phyloP scores from a whole-genome alignment of 2,888 invertebrate species.

The Allolobophora icterica region DNA sequence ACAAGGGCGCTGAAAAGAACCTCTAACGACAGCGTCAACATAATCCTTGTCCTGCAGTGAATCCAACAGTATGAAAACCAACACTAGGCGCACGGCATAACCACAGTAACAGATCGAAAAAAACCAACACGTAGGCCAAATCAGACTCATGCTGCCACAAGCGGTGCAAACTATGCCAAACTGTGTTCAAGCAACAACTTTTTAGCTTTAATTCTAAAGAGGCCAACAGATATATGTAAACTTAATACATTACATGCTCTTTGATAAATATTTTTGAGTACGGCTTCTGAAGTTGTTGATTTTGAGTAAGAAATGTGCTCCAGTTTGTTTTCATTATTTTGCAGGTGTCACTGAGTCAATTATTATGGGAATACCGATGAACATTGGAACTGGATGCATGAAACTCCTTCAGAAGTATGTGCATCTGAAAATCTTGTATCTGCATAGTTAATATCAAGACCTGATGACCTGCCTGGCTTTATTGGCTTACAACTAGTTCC shows the following conservation, averaged over 20 bases:
- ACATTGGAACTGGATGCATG: slow-evolving; percentile 91
- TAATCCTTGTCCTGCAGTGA: too few relatives aligned
- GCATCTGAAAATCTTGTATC: neutral
- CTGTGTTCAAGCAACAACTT: neutral
- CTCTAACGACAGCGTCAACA: too few relatives aligned
- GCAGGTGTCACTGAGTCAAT: slow-evolving; percentile 93
- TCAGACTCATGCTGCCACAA: too few relatives aligned
- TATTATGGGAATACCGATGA: slow-evolving; percentile 93
- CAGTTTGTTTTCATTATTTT: neutral
- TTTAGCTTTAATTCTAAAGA: neutral
- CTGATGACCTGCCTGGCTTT: neutral
- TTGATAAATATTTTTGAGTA: neutral
- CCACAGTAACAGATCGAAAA: too few relatives aligned
- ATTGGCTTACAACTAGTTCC: neutral
- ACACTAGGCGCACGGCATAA: too few relatives aligned
- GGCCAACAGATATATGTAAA: neutral
- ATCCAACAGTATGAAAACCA: too few relatives aligned
- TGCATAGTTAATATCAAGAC: neutral
- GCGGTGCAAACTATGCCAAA: too few relatives aligned
- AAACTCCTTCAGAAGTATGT: slow-evolving; percentile 48
- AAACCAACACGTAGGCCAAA: too few relatives aligned
- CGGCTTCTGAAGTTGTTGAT: neutral
- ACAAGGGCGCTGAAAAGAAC: too few relatives aligned
- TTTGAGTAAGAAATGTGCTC: neutral
- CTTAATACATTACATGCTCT: neutral